Conservation (phyloP, 2,888 invertebrate genomes). For the Diabrotica balteata region DNA sequence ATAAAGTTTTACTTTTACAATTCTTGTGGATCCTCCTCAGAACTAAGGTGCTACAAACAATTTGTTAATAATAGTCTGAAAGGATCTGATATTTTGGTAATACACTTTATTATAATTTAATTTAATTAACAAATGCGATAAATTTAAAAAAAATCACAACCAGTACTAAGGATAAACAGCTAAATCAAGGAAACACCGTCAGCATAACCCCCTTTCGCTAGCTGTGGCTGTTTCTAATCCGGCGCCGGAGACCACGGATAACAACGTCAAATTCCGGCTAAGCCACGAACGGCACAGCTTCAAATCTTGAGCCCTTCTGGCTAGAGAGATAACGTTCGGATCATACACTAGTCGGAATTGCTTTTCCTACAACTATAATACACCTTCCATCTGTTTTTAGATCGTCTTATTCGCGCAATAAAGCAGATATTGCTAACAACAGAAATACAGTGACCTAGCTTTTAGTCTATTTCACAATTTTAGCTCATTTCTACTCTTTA, state of each 20-base stretch:
- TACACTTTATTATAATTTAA: too few relatives aligned
- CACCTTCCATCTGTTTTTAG: constrained; percentile 41
- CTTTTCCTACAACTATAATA: constrained; percentile 48
- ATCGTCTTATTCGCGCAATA: constrained; percentile 6
- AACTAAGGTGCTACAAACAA: too few relatives aligned
- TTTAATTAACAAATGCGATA: too few relatives aligned
- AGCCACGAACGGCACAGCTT: constrained; percentile 38
- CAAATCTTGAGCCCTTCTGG: constrained; percentile 42
- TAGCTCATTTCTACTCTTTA: too few relatives aligned
- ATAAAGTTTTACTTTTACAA: too few relatives aligned
- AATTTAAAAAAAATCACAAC: constrained; percentile 10
- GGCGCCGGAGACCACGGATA: constrained; percentile 40
- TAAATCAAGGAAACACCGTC: constrained; percentile 25
- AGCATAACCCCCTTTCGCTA: constrained; percentile 25
- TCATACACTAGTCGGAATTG: constrained; percentile 43
- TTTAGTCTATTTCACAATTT: too few relatives aligned
- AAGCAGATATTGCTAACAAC: constrained; percentile 3
- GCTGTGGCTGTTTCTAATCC: constrained; percentile 38
- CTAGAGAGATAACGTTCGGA: constrained; percentile 46
- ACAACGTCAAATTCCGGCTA: constrained; percentile 44
- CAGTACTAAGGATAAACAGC: constrained; percentile 21
- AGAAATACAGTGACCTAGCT: too few relatives aligned
- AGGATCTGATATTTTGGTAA: too few relatives aligned
- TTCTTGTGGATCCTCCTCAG: too few relatives aligned
- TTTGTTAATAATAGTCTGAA: too few relatives aligned